Base-by-base conservation (phyloP, 2,797 vertebrate species). In the Leptoclinus maculatus region DNA sequence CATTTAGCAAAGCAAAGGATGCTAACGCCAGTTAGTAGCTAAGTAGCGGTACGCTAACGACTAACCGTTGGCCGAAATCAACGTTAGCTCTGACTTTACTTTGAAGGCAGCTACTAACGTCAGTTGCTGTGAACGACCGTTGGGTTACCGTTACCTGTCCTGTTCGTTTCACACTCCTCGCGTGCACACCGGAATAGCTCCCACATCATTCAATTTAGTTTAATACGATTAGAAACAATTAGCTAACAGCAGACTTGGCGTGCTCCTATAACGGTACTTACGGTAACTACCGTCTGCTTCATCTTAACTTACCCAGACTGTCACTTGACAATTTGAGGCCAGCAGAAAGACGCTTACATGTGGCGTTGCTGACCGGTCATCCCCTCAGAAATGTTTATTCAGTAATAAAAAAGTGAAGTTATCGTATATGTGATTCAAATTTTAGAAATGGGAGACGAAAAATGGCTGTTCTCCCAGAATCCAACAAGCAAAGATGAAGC, bases 391-490 rank as follows among this genome's bases (percentile, higher is more conserved):
- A 54, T 12, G 3, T 45, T 17, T 3, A 47, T 49, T 27, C 0
- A 16, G 6, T 49, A 3, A 59, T n/a, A 59, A 32, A 27, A 62
- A 3, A 5, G 21, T 12, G 43, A n/a, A 1, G n/a, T 25, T 36
- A 10, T 36, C 36, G 32, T 4, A 19, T 7, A 39, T n/a, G 25
- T 16, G 34, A 10, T 41, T 41, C 34, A 34, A 47, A 67, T 63
- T 71, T 81, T 72, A 88, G 84, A 86, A 74, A 74, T 36, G 68
- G 60, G 66, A 74, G 41, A 59, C 76, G 75, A 66, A 91, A 92
- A 89, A 91, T 90, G 90, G 86, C 71, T 71, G 64, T 71, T 70
- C 54, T 70, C 56, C 71, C 38, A 54, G 59, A 51, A 23, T 47
- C 78, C 77, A 49, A 70, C 60, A 71, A 68, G 59, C 85, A 67